Evolutionary conservation across 2,797 vertebrate genomes (phyloP).

Genomic region (Paguma larvata): DNA sequence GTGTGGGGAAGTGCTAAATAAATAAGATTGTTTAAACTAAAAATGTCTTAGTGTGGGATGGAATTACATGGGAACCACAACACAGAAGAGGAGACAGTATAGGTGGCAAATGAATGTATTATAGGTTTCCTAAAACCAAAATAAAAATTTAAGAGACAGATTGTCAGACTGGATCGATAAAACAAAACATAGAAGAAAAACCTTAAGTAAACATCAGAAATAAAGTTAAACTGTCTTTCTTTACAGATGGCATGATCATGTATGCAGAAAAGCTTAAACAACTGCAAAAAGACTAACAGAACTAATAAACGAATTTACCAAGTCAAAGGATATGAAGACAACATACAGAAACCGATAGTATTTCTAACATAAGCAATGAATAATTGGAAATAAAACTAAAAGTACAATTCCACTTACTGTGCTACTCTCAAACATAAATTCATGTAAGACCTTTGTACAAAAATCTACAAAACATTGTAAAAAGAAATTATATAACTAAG

Average conservation of each 20-base stretch:
- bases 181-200: not conserved
- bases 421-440: not conserved
- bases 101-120: not conserved
- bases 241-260: not conserved
- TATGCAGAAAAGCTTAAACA: not conserved
- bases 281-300: not conserved
- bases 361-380: conserved; percentile 8
- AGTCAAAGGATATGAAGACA: not conserved
- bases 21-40: not conserved
- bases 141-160: not conserved
- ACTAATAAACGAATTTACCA: not conserved
- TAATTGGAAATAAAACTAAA: conserved; percentile 20
- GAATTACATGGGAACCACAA: not conserved
- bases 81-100: not conserved
- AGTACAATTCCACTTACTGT: not conserved
- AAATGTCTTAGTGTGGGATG: not conserved
- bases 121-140: not conserved
- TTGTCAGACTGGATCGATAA: not conserved
- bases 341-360: conserved; percentile 4
- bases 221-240: conserved; percentile 17
- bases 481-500: conserved; percentile 26
- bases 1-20: not conserved
- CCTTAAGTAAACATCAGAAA: conserved; percentile 10
- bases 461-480: not conserved
- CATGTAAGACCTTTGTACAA: not conserved